Base-by-base conservation (phyloP, 2,888 invertebrate genomes). In the Melieria omissa region DNA sequence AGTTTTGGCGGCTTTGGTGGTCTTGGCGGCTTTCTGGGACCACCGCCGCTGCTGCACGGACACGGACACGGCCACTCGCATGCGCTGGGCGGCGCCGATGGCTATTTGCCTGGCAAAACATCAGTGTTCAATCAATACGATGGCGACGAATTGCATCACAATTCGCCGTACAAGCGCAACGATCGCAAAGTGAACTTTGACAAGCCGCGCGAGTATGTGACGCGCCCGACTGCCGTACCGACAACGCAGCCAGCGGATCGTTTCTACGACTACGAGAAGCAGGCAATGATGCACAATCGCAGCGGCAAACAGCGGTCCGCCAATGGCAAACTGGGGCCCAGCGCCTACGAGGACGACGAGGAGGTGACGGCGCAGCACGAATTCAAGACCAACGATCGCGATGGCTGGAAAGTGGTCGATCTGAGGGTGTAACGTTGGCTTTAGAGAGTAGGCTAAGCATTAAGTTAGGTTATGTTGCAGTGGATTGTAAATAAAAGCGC, bases 181-280 rank as follows among this genome's bases (percentile, higher is more conserved):
- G 70, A 70, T 72, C 82, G 85, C 10, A 85, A 86, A 60, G 73
- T 82, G 4, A 75, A 79, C n/a, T 85, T 84, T 46, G 82, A 83
- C 5, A 82, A 84, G 63, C 80, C 83, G 0, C 73, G 82, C n/a
- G 82, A 81, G 8, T 74, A 74, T 67, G 63, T 42, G 29, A 55
- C 57, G 41, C 57, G 46, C 5, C 70, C 78, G 4, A 46, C 76
- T 8, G 45, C 58, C 4, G 66, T 71, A 4, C 65, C 69, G 3
- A 70, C 77, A 4, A 75, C 78, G 4, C 64, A 77, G 0, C 46
- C 73, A 4, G 44, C 77, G 0, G 87, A 87, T 81, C 80, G 79
- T 7, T 87, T 87, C 74, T 87, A 87, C 70, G 84, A 87, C 41
- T 87, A 80, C 73, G 86, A 87, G 9, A 83, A 82, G 16, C 80